Evolutionary conservation across 1,140 invertebrate species (phyloP).

Genomic region (Littorina saxatilis): DNA sequence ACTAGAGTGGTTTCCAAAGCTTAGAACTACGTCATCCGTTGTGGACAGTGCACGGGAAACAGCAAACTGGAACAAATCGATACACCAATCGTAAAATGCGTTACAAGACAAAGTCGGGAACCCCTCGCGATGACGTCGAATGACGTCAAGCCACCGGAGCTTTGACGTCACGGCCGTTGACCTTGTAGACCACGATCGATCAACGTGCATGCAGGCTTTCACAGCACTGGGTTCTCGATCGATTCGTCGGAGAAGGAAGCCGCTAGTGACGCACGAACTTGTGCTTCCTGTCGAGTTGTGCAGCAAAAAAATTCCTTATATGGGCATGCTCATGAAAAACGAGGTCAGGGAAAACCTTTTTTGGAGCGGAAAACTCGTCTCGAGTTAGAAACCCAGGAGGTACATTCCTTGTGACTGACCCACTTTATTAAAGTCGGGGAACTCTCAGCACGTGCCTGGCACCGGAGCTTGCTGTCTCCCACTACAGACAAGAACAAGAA

Average conservation of each 20-base stretch:
- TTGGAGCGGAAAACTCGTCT: neutral
- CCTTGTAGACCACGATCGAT: slow-evolving; percentile 18
- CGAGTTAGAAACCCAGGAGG: neutral
- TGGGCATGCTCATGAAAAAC: slow-evolving; percentile 8
- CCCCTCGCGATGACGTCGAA: slow-evolving; percentile 12
- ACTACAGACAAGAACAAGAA: neutral
- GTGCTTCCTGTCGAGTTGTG: slow-evolving; percentile 2
- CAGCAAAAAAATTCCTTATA: slow-evolving; percentile 36
- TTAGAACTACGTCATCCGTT: too few species aligned
- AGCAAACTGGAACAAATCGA: slow-evolving; percentile 8
- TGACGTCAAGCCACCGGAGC: neutral
- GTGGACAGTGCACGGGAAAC: too few species aligned
- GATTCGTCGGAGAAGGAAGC: neutral
- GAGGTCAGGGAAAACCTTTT: slow-evolving; percentile 9
- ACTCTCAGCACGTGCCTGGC: neutral
- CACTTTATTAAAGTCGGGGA: neutral
- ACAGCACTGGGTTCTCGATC: neutral
- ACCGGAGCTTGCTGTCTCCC: neutral
- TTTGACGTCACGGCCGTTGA: slow-evolving; percentile 6
- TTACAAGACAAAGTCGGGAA: neutral
- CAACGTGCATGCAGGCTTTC: neutral
- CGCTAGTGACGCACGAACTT: neutral
- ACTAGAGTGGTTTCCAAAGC: too few species aligned
- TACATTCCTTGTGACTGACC: slow-evolving; percentile 2
- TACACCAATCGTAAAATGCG: neutral